Evolutionary conservation across 2,888 invertebrate genomes (phyloP).

Genomic region (Conistra vaccinii): DNA sequence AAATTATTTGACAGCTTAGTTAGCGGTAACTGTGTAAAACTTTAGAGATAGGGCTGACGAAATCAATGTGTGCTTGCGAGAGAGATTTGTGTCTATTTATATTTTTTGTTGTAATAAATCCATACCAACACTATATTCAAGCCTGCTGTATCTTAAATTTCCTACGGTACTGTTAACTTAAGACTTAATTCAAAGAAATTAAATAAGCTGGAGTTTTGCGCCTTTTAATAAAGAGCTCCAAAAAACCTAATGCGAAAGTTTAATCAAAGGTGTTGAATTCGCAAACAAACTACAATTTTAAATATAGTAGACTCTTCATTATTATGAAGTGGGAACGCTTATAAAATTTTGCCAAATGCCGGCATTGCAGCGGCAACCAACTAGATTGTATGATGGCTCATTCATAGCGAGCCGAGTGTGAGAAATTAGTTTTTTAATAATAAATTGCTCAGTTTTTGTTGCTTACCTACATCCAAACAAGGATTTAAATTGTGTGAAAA

Average conservation of each 20-base stretch:
- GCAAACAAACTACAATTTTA: conserved; percentile 57
- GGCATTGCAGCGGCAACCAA: conserved; percentile 46
- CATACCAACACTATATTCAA: neutral
- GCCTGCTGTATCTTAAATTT: neutral
- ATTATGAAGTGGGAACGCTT: conserved; percentile 62
- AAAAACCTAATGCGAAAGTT: conserved; percentile 23
- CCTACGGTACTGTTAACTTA: neutral
- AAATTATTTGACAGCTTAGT: neutral
- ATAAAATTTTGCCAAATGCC: conserved; percentile 60
- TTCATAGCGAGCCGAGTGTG: conserved; percentile 55
- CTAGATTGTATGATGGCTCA: conserved; percentile 64
- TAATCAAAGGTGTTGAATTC: conserved; percentile 54
- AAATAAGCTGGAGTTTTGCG: neutral
- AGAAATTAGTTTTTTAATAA: conserved; percentile 70
- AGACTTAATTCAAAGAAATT: conserved; percentile 3
- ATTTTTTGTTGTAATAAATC: neutral
- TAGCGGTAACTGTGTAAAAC: neutral
- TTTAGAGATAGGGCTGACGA: neutral
- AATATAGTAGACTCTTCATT: conserved; percentile 59
- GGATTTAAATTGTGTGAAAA: conserved; percentile 23
- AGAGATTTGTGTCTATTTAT: no score
- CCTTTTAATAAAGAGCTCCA: neutral
- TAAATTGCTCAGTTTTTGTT: conserved; percentile 49
- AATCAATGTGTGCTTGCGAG: neutral
- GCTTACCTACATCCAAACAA: conserved; percentile 22